Conservation (phyloP, 2,888 invertebrate species). For the Lordiphosa andalusiaca region DNA sequence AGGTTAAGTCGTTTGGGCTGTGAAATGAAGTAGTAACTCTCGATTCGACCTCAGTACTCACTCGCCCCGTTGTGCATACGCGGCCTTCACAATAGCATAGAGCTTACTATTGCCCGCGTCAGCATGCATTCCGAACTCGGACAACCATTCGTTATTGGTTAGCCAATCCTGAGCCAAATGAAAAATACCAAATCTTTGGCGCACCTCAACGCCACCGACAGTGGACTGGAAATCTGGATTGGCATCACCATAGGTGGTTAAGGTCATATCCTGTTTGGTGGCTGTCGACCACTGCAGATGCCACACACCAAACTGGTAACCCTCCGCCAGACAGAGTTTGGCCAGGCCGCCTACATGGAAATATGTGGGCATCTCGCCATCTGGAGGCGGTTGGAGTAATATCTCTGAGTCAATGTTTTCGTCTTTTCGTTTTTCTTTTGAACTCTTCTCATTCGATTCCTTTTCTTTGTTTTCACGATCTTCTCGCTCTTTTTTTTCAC, state of each 20-base stretch:
- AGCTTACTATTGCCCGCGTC: background rate
- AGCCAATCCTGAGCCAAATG: conserved; percentile 35
- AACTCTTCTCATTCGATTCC: background rate
- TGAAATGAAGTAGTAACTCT: too few relatives aligned
- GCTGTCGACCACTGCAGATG: conserved; percentile 28
- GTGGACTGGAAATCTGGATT: background rate
- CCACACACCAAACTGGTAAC: conserved; percentile 43
- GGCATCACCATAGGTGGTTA: conserved; percentile 29
- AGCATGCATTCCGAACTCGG: conserved; percentile 7
- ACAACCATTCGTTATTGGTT: background rate
- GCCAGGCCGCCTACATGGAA: conserved; percentile 44
- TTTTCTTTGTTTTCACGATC: too few relatives aligned
- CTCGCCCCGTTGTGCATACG: background rate
- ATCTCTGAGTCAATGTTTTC: conserved; percentile 1
- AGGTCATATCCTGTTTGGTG: background rate
- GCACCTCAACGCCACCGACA: conserved; percentile 38
- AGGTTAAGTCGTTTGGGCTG: too few relatives aligned
- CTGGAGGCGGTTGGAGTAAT: background rate
- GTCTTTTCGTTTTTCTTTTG: background rate
- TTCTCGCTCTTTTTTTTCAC: too few relatives aligned
- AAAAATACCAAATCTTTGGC: conserved; percentile 10
- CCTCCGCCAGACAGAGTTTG: conserved; percentile 36
- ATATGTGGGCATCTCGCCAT: conserved; percentile 32
- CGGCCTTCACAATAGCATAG: conserved; percentile 9
- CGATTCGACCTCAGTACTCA: conserved; percentile 8